Percentiles rank a stretch among this genome's conserved stretches.
These are phyloP conservation scores for Cygnus olor DNA, from an alignment of 2,797 vertebrate species.

Conservation along the genomic window DNA sequence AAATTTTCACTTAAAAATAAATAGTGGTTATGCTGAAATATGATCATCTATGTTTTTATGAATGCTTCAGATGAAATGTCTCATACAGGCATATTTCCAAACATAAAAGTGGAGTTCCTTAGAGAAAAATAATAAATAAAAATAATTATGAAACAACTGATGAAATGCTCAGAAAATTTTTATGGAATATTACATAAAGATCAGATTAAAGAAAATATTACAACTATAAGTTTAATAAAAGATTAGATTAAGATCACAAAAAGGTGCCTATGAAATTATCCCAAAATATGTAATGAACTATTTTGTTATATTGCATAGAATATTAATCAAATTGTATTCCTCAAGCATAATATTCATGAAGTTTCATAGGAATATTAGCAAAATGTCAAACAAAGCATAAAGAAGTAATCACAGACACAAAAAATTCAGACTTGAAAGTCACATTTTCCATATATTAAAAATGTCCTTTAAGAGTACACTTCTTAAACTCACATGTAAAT, in stretches of 20 bases:
- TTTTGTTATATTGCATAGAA: not conserved
- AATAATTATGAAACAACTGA: not conserved
- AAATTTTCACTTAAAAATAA: not conserved
- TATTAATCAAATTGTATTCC: constrained; percentile 34
- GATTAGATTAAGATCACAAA: not conserved
- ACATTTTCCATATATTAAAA: not conserved
- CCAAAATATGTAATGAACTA: constrained; percentile 8
- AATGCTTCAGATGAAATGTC: not conserved
- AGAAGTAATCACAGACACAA: not conserved
- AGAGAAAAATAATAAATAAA: not conserved
- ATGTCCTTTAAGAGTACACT: not conserved
- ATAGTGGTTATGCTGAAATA: not conserved
- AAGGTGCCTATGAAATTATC: not conserved
- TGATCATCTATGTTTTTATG: not conserved
- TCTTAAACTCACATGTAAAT: not conserved
- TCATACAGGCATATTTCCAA: not conserved
- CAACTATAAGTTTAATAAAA: constrained; percentile 8
- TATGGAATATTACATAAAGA: not conserved
- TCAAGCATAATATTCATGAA: not conserved
- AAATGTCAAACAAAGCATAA: constrained; percentile 57
- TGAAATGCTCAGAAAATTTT: not conserved
- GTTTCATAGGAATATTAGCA: constrained; percentile 6
- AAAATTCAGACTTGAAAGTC: not conserved
- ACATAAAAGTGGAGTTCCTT: not conserved
- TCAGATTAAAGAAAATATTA: not conserved